These are phyloP conservation scores for Perizoma affinitatum DNA, from an alignment of 2,888 invertebrate genomes.

Conservation along the genomic window DNA sequence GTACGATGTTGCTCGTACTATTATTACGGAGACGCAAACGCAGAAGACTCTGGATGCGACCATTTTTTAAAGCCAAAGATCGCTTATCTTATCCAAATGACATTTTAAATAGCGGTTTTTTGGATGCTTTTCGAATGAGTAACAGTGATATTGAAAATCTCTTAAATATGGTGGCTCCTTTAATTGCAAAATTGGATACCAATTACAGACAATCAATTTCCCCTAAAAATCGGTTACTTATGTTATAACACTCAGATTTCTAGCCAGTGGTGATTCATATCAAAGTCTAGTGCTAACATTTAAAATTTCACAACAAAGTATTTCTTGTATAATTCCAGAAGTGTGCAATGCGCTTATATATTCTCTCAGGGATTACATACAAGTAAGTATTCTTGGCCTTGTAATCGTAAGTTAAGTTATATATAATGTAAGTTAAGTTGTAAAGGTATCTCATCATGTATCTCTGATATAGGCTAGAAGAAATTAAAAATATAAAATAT, in stretches of 20 bases:
- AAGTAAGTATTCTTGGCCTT: conserved; percentile 24
- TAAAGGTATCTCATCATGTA: conserved; percentile 19
- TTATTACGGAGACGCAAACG: too few relatives aligned
- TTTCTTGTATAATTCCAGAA: conserved; percentile 31
- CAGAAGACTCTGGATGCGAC: too few relatives aligned
- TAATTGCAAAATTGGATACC: conserved; percentile 41
- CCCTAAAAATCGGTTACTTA: conserved; percentile 38
- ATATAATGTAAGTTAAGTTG: conserved; percentile 20
- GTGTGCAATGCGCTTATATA: conserved; percentile 22
- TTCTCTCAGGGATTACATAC: conserved; percentile 31
- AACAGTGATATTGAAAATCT: conserved; percentile 43
- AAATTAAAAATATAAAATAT: conserved; percentile 27
- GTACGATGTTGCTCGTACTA: conserved; percentile 20
- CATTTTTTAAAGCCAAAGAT: too few relatives aligned
- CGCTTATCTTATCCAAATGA: too few relatives aligned
- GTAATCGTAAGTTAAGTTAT: conserved; percentile 20
- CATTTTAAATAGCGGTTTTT: too few relatives aligned
- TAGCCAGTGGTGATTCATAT: conserved; percentile 37
- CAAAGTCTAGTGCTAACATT: conserved; percentile 37
- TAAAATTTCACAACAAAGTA: conserved; percentile 36
- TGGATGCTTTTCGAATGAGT: too few relatives aligned
- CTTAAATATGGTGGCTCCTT: conserved; percentile 39
- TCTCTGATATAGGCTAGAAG: conserved; percentile 26
- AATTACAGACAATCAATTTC: conserved; percentile 40
- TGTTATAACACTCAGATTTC: conserved; percentile 40